Percentiles rank a stretch among this genome's conserved stretches.
phyloP scores from a whole-genome alignment of 2,113 vertebrate genomes.

The Dromiciops gliroides region DNA sequence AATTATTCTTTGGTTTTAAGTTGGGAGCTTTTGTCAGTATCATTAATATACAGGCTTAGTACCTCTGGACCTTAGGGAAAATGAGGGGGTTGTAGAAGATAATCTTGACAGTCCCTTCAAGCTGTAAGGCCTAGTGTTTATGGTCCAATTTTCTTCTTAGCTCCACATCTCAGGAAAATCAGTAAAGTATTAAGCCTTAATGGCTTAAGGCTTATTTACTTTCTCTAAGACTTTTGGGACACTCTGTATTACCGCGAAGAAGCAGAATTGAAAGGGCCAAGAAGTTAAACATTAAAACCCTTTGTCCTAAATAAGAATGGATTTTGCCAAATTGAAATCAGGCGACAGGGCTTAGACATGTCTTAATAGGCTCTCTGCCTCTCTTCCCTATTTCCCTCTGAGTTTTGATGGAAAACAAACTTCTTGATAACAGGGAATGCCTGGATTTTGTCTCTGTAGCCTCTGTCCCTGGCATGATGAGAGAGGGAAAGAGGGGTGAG shows the following conservation, averaged over 20 bases:
- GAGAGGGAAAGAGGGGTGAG: not conserved
- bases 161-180: constrained; percentile 36
- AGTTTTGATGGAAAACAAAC: not conserved
- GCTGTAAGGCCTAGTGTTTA: not conserved
- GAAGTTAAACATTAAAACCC: not conserved
- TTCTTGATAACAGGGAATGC: not conserved
- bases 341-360: not conserved
- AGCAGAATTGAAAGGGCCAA: not conserved
- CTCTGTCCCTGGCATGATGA: not conserved
- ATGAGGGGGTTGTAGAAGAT: not conserved
- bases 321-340: not conserved
- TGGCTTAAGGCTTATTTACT: not conserved
- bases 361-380: not conserved
- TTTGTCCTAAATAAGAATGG: not conserved
- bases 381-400: not conserved
- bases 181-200: not conserved
- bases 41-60: not conserved
- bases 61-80: not conserved
- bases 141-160: not conserved
- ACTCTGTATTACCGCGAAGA: not conserved
- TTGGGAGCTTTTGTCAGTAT: not conserved
- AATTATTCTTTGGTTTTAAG: not conserved
- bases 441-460: not conserved
- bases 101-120: not conserved
- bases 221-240: not conserved